Evolutionary conservation across 2,888 invertebrate species (phyloP).

Genomic region (Hemithea aestivaria): DNA sequence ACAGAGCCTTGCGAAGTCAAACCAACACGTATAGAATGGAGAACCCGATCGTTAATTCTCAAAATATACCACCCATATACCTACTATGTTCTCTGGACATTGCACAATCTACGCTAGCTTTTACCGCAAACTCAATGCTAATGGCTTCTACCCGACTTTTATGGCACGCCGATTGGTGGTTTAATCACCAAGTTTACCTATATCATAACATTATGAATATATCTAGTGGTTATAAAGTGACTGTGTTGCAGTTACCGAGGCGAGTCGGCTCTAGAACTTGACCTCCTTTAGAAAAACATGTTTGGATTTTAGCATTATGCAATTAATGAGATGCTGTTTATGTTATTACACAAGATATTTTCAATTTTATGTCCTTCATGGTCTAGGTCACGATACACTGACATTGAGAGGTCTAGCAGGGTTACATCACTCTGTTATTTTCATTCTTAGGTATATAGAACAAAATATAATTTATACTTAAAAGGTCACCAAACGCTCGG

Average conservation of each 20-base stretch:
- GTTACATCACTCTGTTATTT: conserved; percentile 20
- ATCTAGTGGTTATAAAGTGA: conserved; percentile 31
- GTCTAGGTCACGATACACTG: conserved; percentile 39
- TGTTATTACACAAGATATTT: conserved; percentile 41
- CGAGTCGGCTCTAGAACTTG: conserved; percentile 59
- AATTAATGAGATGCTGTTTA: conserved; percentile 46
- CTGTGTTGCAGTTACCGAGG: conserved; percentile 40
- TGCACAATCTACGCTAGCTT: conserved; percentile 37
- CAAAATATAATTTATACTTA: conserved; percentile 17
- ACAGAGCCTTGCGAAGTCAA: conserved; percentile 51
- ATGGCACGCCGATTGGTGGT: conserved; percentile 26
- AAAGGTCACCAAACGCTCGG: conserved; percentile 25
- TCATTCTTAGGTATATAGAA: conserved; percentile 7
- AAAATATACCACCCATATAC: conserved; percentile 8
- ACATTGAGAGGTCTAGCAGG: conserved; percentile 20
- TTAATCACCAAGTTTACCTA: conserved; percentile 30
- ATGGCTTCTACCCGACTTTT: conserved; percentile 15
- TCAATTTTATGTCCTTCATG: conserved; percentile 37
- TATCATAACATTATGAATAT: conserved; percentile 40
- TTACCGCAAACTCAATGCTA: conserved; percentile 22
- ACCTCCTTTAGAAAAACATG: conserved; percentile 60
- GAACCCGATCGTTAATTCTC: conserved; percentile 53
- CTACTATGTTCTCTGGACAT: conserved; percentile 22
- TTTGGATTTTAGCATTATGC: conserved; percentile 55
- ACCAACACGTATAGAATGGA: conserved; percentile 43